phyloP scores from a whole-genome alignment of 2,888 invertebrate species.

The Melieria crassipennis region DNA sequence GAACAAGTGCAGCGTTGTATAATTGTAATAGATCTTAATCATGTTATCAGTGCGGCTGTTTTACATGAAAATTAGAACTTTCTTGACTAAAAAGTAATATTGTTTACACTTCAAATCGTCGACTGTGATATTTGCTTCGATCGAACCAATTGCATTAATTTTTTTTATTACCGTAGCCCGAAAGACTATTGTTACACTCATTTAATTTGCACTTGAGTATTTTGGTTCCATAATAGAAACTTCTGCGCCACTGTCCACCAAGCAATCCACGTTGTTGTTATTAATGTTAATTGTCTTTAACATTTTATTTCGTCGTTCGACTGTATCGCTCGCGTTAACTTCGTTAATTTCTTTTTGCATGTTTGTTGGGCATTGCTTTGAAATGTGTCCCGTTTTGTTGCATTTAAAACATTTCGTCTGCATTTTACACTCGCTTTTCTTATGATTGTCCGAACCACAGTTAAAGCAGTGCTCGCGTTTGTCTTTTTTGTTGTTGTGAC shows the following conservation, averaged over 20 bases:
- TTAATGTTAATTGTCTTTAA: constrained; percentile 27
- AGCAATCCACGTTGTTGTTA: constrained; percentile 6
- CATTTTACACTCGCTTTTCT: constrained; percentile 34
- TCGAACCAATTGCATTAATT: constrained; percentile 3
- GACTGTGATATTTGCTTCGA: constrained; percentile 10
- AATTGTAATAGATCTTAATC: too few species aligned
- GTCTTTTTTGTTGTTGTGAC: not conserved
- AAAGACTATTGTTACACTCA: constrained; percentile 9
- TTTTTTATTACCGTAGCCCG: constrained; percentile 17
- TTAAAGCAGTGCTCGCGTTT: constrained; percentile 32
- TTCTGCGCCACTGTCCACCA: constrained; percentile 23
- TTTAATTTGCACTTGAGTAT: constrained; percentile 13
- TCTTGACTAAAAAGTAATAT: constrained; percentile 1
- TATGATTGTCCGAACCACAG: constrained; percentile 27
- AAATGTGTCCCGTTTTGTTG: constrained; percentile 28
- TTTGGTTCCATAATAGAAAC: constrained; percentile 14
- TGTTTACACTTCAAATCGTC: constrained; percentile 4
- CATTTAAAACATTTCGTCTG: constrained; percentile 40
- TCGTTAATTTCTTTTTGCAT: constrained; percentile 7
- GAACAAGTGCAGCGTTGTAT: too few species aligned
- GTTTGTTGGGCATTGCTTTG: constrained; percentile 29
- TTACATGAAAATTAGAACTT: constrained; percentile 10
- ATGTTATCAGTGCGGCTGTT: too few species aligned
- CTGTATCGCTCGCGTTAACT: constrained; percentile 14
- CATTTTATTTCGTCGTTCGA: constrained; percentile 4